Percentiles rank a stretch among this genome's conserved stretches.
Evolutionary conservation across 2,797 vertebrate species (phyloP).

Genomic region (Sardinella longiceps): DNA sequence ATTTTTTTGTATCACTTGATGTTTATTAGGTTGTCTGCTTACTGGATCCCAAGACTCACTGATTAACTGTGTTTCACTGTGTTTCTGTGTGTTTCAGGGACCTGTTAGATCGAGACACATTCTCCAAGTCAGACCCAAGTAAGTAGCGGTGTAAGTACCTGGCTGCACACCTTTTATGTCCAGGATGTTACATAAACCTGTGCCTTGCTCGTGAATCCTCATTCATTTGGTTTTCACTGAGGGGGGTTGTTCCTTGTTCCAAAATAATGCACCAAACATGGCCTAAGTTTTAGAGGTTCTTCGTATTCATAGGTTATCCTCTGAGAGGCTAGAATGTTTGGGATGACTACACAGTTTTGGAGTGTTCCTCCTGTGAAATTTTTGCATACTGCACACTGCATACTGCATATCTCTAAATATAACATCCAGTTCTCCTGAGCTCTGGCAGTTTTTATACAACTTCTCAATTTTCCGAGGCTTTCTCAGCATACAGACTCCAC

Average conservation of each 20-base stretch:
- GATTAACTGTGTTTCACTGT: not conserved
- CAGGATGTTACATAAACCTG: not conserved
- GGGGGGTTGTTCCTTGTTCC: too few relatives aligned
- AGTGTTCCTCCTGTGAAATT: not conserved
- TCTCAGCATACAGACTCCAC: not conserved
- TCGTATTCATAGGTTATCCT: not conserved
- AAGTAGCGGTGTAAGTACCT: conserved; percentile 65
- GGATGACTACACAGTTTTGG: not conserved
- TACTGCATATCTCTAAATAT: not conserved
- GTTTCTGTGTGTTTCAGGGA: conserved; percentile 73
- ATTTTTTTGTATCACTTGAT: too few relatives aligned
- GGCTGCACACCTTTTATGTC: not conserved
- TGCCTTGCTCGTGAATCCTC: not conserved
- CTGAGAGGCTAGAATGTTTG: not conserved
- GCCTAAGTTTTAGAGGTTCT: not conserved
- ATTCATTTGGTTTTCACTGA: conserved; percentile 28
- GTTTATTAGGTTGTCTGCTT: not conserved
- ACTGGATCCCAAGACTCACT: not conserved
- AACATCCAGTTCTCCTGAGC: not conserved
- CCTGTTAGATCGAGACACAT: conserved; percentile 94
- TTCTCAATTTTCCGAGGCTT: not conserved
- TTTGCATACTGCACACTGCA: too few relatives aligned
- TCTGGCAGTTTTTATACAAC: not conserved
- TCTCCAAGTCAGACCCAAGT: conserved; percentile 96
- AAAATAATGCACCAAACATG: not conserved